These are phyloP conservation scores for Epizoanthus ramosus DNA, from an alignment of 92 coral and sea anemone species.

Conservation along the genomic window DNA sequence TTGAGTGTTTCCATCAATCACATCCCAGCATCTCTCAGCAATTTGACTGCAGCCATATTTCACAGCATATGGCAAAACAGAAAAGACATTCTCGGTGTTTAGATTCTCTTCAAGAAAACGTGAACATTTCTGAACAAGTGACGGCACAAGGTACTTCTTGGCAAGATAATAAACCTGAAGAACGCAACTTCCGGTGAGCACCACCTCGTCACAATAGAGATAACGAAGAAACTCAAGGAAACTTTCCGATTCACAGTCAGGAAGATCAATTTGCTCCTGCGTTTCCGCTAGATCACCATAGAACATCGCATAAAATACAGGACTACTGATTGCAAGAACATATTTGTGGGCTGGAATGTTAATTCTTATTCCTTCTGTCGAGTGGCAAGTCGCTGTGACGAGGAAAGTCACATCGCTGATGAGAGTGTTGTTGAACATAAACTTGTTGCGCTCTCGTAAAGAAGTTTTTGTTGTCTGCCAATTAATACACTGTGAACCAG, in stretches of 20 bases:
- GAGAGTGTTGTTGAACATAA: conserved; percentile 43
- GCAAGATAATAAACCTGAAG: conserved; percentile 46
- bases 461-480: conserved; percentile 45
- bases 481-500: neutral
- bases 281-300: conserved; percentile 48
- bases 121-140: conserved; percentile 33
- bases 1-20: conserved; percentile 33
- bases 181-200: conserved; percentile 30
- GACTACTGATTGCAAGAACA: conserved; percentile 45
- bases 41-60: conserved; percentile 42
- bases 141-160: conserved; percentile 40
- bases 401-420: conserved; percentile 52
- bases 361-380: conserved; percentile 7
- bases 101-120: conserved; percentile 42
- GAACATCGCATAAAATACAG: conserved; percentile 50
- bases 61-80: conserved; percentile 32
- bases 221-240: conserved; percentile 40
- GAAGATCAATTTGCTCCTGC: conserved; percentile 43
- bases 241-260: conserved; percentile 46
- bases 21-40: conserved; percentile 47
- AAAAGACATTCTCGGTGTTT: conserved; percentile 41
- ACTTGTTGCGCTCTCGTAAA: conserved; percentile 38
- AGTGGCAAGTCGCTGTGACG: neutral
- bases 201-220: conserved; percentile 37
- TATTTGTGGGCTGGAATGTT: conserved; percentile 52